Percentiles rank a stretch among this genome's conserved stretches.
Conservation (phyloP, 2,113 vertebrate species). For the Paradisaea rubra region DNA sequence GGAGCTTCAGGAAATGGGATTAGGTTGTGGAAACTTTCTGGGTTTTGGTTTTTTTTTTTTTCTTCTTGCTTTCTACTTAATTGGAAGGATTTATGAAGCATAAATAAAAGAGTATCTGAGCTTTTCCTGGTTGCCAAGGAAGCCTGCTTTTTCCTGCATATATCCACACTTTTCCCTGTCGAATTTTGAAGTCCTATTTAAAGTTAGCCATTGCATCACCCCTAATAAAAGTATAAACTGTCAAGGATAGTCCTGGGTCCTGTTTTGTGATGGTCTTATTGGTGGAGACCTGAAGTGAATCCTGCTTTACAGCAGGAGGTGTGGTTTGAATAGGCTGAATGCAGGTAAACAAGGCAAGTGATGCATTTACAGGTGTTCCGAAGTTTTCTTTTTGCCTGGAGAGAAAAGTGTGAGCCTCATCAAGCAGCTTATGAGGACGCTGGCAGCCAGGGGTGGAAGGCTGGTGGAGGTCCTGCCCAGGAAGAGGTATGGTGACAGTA, state of each 20-base stretch:
- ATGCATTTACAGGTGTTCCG: not conserved
- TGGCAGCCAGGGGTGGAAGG: not conserved
- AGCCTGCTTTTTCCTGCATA: not conserved
- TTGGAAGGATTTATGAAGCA: not conserved
- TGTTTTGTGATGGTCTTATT: not conserved
- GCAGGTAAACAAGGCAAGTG: not conserved
- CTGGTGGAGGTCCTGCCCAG: not conserved
- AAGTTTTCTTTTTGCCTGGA: not conserved
- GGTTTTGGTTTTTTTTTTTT: too few relatives aligned
- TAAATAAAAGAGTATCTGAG: not conserved
- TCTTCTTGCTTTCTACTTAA: not conserved
- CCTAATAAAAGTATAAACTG: not conserved
- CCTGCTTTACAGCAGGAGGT: not conserved
- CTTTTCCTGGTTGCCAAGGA: not conserved
- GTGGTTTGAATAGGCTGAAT: not conserved
- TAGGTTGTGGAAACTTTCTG: not conserved
- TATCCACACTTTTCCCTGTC: not conserved
- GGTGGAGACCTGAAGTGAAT: not conserved
- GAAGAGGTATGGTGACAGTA: not conserved
- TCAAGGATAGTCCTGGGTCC: not conserved
- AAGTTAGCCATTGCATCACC: not conserved
- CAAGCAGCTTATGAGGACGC: not conserved
- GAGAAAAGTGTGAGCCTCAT: not conserved
- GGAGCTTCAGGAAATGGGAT: conserved; percentile 20
- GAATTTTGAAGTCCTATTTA: not conserved